Conservation (phyloP, 2,797 vertebrate genomes). For the Squalus acanthias region DNA sequence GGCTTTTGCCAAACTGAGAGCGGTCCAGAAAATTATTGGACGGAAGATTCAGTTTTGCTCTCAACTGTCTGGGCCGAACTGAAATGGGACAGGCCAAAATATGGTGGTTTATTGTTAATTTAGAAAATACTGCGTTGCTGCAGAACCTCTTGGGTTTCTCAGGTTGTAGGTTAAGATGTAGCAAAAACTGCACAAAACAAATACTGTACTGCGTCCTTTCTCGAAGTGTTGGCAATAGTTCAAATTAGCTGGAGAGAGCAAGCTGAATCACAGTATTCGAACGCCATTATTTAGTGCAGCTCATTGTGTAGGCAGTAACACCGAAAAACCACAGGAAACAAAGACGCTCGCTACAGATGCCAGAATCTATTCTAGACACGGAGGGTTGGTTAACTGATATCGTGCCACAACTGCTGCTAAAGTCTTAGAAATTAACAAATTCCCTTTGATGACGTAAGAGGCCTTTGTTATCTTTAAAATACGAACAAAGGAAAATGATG, state of each 20-base stretch:
- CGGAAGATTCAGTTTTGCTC: background rate
- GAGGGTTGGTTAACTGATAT: background rate
- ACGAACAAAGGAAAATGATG: background rate
- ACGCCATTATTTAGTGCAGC: background rate
- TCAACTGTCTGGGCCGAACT: background rate
- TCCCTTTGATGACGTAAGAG: background rate
- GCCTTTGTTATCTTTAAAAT: too few species aligned
- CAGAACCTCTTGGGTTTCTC: background rate
- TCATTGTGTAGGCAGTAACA: background rate
- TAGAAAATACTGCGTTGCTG: background rate
- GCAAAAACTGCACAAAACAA: background rate
- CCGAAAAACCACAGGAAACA: slow-evolving; percentile 9
- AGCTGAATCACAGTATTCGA: background rate
- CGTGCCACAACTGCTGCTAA: background rate
- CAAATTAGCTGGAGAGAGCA: background rate
- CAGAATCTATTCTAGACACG: background rate
- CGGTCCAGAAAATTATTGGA: background rate
- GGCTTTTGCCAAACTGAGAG: background rate
- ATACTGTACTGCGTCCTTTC: background rate
- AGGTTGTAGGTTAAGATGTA: background rate
- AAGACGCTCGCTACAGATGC: background rate
- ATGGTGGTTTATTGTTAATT: background rate
- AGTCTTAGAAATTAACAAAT: background rate
- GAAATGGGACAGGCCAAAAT: background rate
- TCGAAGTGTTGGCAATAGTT: background rate